These are phyloP conservation scores for Crypturellus tataupa DNA, from an alignment of 2,797 vertebrate species.

Conservation along the genomic window DNA sequence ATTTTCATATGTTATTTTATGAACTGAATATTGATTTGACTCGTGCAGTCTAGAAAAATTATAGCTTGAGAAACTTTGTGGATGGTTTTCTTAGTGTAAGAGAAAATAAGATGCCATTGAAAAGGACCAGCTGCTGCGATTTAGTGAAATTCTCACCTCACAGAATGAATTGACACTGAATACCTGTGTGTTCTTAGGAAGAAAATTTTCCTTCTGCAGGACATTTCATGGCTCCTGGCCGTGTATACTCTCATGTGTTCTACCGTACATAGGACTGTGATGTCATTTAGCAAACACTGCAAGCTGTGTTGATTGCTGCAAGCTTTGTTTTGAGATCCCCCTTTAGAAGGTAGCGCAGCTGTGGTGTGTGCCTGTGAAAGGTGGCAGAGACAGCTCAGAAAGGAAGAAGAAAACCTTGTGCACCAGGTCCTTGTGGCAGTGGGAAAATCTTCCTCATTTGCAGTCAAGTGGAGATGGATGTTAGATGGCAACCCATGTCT, in stretches of 20 bases:
- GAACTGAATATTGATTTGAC: neutral
- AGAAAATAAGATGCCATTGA: neutral
- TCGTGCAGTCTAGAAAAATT: neutral
- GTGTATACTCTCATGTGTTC: neutral
- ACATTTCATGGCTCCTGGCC: constrained; percentile 21
- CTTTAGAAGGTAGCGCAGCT: neutral
- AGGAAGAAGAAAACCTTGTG: neutral
- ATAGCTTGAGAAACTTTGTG: neutral
- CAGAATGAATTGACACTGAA: neutral
- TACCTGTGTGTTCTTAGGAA: neutral
- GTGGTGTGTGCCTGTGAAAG: neutral
- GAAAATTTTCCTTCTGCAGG: neutral
- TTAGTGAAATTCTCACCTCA: neutral
- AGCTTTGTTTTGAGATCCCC: neutral
- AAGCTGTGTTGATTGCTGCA: neutral
- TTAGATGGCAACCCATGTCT: neutral
- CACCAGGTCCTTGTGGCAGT: neutral
- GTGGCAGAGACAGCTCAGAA: neutral
- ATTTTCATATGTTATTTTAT: neutral
- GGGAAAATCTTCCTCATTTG: neutral
- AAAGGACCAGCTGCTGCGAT: constrained; percentile 16
- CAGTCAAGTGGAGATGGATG: neutral
- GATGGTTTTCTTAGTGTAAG: neutral
- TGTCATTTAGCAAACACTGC: constrained; percentile 7
- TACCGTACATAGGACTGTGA: neutral